phyloP scores from a whole-genome alignment of 2,113 vertebrate species.

The Danionella cerebrum region DNA sequence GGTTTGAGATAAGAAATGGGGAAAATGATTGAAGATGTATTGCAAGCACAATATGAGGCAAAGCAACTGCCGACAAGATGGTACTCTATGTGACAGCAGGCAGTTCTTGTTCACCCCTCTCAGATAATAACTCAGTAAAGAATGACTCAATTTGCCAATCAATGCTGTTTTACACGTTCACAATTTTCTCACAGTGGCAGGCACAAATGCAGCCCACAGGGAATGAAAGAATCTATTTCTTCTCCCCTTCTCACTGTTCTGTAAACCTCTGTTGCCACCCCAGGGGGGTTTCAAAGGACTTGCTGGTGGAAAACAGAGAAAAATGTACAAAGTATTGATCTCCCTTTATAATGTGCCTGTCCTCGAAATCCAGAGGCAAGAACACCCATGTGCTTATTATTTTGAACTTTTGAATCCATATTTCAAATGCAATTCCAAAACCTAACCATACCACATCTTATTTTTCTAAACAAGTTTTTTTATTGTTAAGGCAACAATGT shows the following conservation, averaged over 20 bases:
- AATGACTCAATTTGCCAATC: constrained; percentile 13
- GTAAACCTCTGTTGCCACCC: neutral
- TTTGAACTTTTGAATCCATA: neutral
- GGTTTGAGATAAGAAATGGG: neutral
- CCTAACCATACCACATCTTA: no score
- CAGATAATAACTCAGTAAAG: neutral
- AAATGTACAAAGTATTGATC: constrained; percentile 9
- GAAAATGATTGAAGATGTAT: neutral
- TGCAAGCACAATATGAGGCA: neutral
- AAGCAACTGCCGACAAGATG: neutral
- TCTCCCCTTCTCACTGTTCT: neutral
- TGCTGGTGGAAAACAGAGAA: neutral
- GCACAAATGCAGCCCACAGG: neutral
- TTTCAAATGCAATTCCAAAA: no score
- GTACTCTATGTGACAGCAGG: neutral
- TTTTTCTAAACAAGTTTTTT: no score
- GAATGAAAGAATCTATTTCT: constrained; percentile 1
- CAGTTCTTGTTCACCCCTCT: neutral
- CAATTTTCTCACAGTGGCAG: neutral
- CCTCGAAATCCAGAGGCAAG: neutral
- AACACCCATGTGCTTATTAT: neutral
- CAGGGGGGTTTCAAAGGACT: neutral
- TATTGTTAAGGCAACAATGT: no score
- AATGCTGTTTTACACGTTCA: constrained; percentile 3
- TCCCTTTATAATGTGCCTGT: neutral